Evolutionary conservation across 2,797 vertebrate genomes (phyloP).

Genomic region (Aeoliscus strigatus): DNA sequence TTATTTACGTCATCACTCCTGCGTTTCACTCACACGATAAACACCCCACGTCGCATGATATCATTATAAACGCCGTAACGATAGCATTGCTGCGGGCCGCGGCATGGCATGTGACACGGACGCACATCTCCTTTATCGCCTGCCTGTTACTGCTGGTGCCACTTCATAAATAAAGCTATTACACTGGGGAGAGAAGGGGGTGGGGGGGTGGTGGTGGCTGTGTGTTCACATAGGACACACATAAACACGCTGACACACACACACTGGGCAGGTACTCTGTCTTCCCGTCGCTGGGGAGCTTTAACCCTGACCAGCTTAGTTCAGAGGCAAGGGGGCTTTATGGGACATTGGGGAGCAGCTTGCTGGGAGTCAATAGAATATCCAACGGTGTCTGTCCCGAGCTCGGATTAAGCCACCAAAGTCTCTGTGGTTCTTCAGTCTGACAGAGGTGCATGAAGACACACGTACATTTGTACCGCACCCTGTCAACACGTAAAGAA

Average conservation of each 20-base stretch:
- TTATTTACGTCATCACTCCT: constrained; percentile 11
- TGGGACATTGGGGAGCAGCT: constrained; percentile 59
- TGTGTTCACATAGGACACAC: constrained; percentile 24
- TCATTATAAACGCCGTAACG: constrained; percentile 34
- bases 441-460: constrained; percentile 28
- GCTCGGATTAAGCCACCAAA: constrained; percentile 58
- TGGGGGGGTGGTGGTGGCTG: neutral
- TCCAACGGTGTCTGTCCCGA: constrained; percentile 54
- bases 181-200: constrained; percentile 23
- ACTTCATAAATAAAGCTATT: constrained; percentile 71
- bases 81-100: constrained; percentile 39
- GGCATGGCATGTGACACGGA: constrained; percentile 18
- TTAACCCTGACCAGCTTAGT: constrained; percentile 66
- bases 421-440: constrained; percentile 42
- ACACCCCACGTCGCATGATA: constrained; percentile 25
- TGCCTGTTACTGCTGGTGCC: constrained; percentile 53
- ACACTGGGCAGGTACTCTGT: constrained; percentile 54
- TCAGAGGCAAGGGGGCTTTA: constrained; percentile 62
- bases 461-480: constrained; percentile 7
- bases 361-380: constrained; percentile 61
- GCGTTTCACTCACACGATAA: constrained; percentile 12
- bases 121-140: constrained; percentile 49
- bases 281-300: constrained; percentile 57
- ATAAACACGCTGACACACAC: constrained; percentile 25
- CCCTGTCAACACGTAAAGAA: constrained; percentile 4